Percentiles rank a stretch among this genome's conserved stretches.
These are phyloP conservation scores for Grapholita molesta DNA, from an alignment of 1,140 invertebrate species.

Conservation along the genomic window DNA sequence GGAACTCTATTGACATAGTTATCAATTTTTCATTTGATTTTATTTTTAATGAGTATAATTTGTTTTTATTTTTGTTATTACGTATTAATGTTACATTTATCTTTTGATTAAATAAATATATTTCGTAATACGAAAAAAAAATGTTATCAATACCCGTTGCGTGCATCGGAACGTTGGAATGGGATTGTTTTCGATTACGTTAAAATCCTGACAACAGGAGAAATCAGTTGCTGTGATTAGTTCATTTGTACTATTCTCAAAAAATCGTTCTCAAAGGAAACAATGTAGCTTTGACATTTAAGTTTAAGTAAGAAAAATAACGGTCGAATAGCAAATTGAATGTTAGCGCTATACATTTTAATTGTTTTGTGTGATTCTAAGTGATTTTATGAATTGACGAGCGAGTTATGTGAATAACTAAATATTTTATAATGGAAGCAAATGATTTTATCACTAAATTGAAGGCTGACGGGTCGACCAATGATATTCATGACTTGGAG, in stretches of 20 bases:
- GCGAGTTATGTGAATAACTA: background rate
- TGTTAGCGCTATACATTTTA: background rate
- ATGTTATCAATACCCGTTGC: background rate
- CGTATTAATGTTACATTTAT: too few relatives aligned
- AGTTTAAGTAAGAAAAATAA: background rate
- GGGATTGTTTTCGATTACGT: background rate
- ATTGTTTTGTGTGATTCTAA: background rate
- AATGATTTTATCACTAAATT: slow-evolving; percentile 50
- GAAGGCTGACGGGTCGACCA: slow-evolving; percentile 45
- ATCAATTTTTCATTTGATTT: too few relatives aligned
- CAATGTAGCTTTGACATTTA: background rate
- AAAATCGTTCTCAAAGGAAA: background rate
- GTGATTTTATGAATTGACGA: background rate
- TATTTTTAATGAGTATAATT: too few relatives aligned
- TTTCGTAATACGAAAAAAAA: background rate
- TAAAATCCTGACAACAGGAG: background rate
- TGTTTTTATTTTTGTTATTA: too few relatives aligned
- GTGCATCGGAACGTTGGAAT: background rate
- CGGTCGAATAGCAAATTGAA: background rate
- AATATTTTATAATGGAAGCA: slow-evolving; percentile 39
- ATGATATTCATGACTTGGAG: slow-evolving; percentile 43
- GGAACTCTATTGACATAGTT: too few relatives aligned
- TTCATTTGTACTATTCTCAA: background rate
- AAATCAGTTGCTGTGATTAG: background rate
- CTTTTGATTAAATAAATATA: background rate